A percentile compares a stretch with the other conserved stretches of the same genome.
Conservation (phyloP, 2,888 invertebrate species). For the Melolontha melolontha region DNA sequence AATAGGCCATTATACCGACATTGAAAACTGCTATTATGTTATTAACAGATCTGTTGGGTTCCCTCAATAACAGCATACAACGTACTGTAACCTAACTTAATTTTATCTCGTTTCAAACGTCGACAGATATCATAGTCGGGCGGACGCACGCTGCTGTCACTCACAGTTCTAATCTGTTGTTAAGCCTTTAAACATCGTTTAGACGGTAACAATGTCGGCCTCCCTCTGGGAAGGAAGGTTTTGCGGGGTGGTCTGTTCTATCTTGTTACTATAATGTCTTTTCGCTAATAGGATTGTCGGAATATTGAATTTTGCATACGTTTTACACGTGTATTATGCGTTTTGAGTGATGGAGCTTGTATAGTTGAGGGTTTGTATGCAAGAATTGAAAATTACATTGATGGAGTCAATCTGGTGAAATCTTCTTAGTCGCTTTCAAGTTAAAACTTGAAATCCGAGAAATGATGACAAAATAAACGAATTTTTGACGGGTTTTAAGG, state of each 20-base stretch:
- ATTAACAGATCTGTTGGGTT: too few species aligned
- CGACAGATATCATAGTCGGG: slow-evolving; percentile 39
- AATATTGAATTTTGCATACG: slow-evolving; percentile 38
- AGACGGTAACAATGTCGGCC: slow-evolving; percentile 39
- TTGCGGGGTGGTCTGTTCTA: slow-evolving; percentile 44
- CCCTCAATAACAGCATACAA: too few species aligned
- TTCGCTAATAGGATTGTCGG: slow-evolving; percentile 34
- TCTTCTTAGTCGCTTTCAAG: not conserved
- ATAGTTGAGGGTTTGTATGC: not conserved
- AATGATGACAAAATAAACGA: slow-evolving; percentile 8
- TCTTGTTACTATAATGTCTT: slow-evolving; percentile 43
- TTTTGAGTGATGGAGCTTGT: not conserved
- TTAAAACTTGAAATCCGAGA: slow-evolving; percentile 8
- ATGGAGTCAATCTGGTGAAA: not conserved
- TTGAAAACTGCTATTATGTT: too few species aligned
- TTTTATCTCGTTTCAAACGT: slow-evolving; percentile 40
- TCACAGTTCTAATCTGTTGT: slow-evolving; percentile 38
- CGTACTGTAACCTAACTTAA: not conserved
- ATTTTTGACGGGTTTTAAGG: not conserved
- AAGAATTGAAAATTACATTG: slow-evolving; percentile 7
- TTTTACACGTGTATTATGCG: slow-evolving; percentile 27
- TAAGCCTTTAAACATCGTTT: slow-evolving; percentile 60
- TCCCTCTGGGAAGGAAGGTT: slow-evolving; percentile 15
- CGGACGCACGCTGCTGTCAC: slow-evolving; percentile 40
- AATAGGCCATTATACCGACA: too few species aligned